A percentile compares a stretch with the other conserved stretches of the same genome.
Conservation (phyloP, 2,888 invertebrate species). For the Hirtodrosophila histrioides region DNA sequence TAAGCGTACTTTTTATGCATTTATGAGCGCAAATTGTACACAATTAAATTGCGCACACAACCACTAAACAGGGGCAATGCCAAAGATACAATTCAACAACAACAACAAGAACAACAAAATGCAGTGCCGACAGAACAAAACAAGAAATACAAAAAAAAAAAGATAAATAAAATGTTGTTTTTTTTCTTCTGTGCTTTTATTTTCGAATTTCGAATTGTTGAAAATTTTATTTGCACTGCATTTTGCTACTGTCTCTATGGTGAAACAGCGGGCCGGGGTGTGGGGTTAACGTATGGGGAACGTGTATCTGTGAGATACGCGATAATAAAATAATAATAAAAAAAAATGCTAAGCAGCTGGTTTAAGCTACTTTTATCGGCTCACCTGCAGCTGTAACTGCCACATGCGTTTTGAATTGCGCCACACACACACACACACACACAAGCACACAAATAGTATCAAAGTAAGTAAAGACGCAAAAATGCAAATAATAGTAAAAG, state of each 20-base stretch:
- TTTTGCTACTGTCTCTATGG: slow-evolving; percentile 38
- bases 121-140: slow-evolving; percentile 41
- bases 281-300: slow-evolving; percentile 6
- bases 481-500: slow-evolving; percentile 58
- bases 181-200: slow-evolving; percentile 33
- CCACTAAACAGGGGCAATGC: slow-evolving; percentile 39
- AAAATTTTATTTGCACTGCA: slow-evolving; percentile 54
- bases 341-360: slow-evolving; percentile 53
- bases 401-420: slow-evolving; percentile 23
- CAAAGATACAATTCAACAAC: slow-evolving; percentile 32
- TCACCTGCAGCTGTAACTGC: slow-evolving; percentile 23
- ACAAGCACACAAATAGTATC: not conserved
- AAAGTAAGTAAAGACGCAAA: slow-evolving; percentile 7
- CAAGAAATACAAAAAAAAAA: slow-evolving; percentile 3
- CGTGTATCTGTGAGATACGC: slow-evolving; percentile 51
- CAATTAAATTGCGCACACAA: slow-evolving; percentile 43
- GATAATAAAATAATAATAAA: slow-evolving; percentile 22
- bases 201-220: slow-evolving; percentile 56
- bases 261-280: slow-evolving; percentile 7
- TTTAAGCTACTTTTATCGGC: slow-evolving; percentile 42
- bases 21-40: slow-evolving; percentile 50
- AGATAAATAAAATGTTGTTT: slow-evolving; percentile 8
- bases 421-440: slow-evolving; percentile 5
- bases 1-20: slow-evolving; percentile 39
- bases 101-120: slow-evolving; percentile 39